Evolutionary conservation across 2,797 vertebrate species (phyloP).

Genomic region (Leptoclinus maculatus): DNA sequence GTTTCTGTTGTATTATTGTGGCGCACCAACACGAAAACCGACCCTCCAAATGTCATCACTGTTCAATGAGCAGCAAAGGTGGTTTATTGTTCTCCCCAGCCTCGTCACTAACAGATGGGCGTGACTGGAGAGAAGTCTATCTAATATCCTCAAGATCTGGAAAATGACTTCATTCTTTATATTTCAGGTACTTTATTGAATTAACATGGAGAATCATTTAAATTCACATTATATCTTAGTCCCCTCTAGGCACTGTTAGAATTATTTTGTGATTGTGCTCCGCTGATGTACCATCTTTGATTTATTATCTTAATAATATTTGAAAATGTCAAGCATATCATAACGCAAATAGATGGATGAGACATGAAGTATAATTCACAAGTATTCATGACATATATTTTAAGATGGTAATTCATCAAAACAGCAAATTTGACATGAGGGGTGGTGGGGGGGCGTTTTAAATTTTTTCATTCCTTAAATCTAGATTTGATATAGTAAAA

Average conservation of each 20-base stretch:
- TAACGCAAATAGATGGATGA: conserved; percentile 56
- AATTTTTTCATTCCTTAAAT: background rate
- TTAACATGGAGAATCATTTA: conserved; percentile 51
- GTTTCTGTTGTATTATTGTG: conserved; percentile 63
- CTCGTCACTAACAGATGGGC: conserved; percentile 66
- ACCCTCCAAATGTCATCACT: conserved; percentile 80
- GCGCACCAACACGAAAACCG: conserved; percentile 59
- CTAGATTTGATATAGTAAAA: background rate
- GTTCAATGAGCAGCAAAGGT: conserved; percentile 80
- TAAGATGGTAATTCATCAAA: conserved; percentile 48
- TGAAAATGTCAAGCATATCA: conserved; percentile 73
- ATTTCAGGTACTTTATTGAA: conserved; percentile 54
- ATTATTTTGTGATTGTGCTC: conserved; percentile 48
- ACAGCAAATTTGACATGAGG: conserved; percentile 4
- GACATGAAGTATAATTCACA: conserved; percentile 54
- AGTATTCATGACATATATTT: conserved; percentile 49
- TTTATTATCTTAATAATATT: conserved; percentile 74
- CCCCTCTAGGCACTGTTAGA: conserved; percentile 24
- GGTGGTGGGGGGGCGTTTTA: too few species aligned
- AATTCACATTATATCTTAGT: conserved; percentile 34
- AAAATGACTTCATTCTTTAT: conserved; percentile 58
- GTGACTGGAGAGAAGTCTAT: conserved; percentile 55
- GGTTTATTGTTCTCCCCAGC: conserved; percentile 79
- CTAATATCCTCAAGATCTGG: conserved; percentile 53
- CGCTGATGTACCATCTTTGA: conserved; percentile 49